phyloP scores from a whole-genome alignment of 2,888 invertebrate species.

The Rhodophaea formosa region DNA sequence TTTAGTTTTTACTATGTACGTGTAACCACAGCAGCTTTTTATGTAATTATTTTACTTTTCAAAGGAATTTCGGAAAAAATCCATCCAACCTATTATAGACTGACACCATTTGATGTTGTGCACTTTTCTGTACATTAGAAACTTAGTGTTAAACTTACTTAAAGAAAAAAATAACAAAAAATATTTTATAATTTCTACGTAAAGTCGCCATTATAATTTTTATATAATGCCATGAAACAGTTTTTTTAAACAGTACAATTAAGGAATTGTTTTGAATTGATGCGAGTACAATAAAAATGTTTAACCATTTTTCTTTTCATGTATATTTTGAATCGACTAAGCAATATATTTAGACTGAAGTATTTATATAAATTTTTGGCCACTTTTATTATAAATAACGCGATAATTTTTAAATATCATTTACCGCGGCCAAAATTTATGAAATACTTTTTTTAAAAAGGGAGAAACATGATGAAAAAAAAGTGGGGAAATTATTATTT shows the following conservation, averaged over 20 bases:
- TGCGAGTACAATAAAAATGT: slow-evolving; percentile 58
- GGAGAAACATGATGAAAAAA: slow-evolving; percentile 48
- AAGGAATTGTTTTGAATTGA: slow-evolving; percentile 72
- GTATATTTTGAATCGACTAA: slow-evolving; percentile 74
- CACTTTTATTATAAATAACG: slow-evolving; percentile 56
- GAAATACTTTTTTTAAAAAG: slow-evolving; percentile 58
- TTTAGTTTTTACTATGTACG: slow-evolving; percentile 24
- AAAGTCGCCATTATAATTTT: slow-evolving; percentile 41
- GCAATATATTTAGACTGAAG: slow-evolving; percentile 77
- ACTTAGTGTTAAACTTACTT: slow-evolving; percentile 56
- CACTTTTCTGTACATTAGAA: slow-evolving; percentile 72
- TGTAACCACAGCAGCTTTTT: slow-evolving; percentile 39
- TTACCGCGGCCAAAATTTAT: slow-evolving; percentile 65
- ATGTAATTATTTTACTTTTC: slow-evolving; percentile 36
- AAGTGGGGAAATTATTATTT: slow-evolving; percentile 62
- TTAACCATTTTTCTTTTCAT: slow-evolving; percentile 42
- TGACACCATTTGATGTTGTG: slow-evolving; percentile 78
- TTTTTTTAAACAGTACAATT: slow-evolving; percentile 36
- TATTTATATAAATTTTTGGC: slow-evolving; percentile 69
- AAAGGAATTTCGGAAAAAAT: slow-evolving; percentile 55
- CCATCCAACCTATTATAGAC: slow-evolving; percentile 80
- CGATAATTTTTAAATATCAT: slow-evolving; percentile 51
- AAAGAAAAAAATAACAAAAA: slow-evolving; percentile 49
- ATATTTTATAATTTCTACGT: slow-evolving; percentile 38
- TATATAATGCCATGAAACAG: slow-evolving; percentile 51